Evolutionary conservation across 2,113 vertebrate genomes (phyloP).

Genomic region (Dissostichus mawsoni): DNA sequence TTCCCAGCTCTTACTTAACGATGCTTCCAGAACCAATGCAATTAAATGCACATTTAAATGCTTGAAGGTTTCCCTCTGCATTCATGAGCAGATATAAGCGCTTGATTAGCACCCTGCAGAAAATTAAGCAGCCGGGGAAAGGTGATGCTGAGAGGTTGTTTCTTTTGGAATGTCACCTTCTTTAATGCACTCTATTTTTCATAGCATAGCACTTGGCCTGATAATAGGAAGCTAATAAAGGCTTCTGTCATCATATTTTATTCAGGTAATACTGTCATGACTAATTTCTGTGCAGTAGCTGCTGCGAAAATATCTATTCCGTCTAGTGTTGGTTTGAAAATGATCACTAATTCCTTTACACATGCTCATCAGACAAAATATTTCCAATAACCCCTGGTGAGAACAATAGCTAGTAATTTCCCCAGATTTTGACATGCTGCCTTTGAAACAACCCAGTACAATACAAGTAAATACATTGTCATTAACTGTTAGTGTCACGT

Average conservation of each 20-base stretch:
- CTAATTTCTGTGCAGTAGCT: conserved; percentile 4
- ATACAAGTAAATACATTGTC: too few relatives aligned
- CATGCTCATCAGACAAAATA: neutral
- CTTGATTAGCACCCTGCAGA: conserved; percentile 69
- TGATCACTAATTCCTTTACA: neutral
- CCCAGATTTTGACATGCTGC: neutral
- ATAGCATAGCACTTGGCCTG: conserved; percentile 6
- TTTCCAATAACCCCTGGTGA: neutral
- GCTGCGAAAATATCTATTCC: neutral
- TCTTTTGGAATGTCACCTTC: conserved; percentile 23
- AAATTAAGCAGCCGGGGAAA: conserved; percentile 58
- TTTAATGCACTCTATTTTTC: conserved; percentile 43
- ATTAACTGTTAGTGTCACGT: too few relatives aligned
- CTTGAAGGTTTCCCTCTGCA: conserved; percentile 65
- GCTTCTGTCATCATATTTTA: conserved; percentile 7
- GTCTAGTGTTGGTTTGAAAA: neutral
- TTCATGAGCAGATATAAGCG: conserved; percentile 59
- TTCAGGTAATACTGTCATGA: neutral
- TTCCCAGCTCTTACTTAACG: conserved; percentile 82
- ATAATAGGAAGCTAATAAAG: conserved; percentile 45
- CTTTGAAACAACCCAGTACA: neutral
- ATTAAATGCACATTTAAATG: conserved; percentile 82
- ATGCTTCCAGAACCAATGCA: conserved; percentile 78
- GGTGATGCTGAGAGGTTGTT: conserved; percentile 45
- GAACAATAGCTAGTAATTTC: too few relatives aligned